Percentiles rank a stretch among this genome's conserved stretches.
Evolutionary conservation across 2,113 vertebrate genomes (phyloP).

Genomic region (Mola mola): DNA sequence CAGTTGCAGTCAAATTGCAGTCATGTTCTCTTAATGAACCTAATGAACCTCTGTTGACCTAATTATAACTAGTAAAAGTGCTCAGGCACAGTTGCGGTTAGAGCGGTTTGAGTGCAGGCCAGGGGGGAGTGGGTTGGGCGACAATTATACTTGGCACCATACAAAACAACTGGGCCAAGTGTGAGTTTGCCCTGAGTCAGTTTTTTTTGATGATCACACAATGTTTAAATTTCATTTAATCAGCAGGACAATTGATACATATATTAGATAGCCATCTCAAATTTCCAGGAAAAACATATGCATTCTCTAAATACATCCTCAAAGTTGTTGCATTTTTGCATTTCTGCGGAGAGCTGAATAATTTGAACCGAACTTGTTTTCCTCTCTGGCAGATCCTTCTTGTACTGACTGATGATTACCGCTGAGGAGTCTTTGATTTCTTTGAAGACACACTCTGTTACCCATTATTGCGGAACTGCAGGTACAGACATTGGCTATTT

Average conservation of each 20-base stretch:
- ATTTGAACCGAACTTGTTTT: slow-evolving; percentile 9
- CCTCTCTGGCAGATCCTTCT: slow-evolving; percentile 44
- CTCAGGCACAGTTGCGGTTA: too few species aligned
- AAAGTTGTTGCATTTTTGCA: neutral
- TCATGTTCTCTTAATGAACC: too few species aligned
- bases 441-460: slow-evolving; percentile 23
- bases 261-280: neutral
- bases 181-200: too few species aligned
- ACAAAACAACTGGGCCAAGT: too few species aligned
- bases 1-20: too few species aligned
- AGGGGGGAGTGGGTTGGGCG: too few species aligned
- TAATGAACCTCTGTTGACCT: too few species aligned
- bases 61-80: too few species aligned
- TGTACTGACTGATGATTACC: slow-evolving; percentile 31
- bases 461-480: slow-evolving; percentile 38
- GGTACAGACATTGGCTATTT: slow-evolving; percentile 36
- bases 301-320: too few species aligned
- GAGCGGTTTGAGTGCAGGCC: too few species aligned
- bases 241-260: neutral
- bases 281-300: neutral
- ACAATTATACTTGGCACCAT: too few species aligned
- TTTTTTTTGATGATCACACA: neutral
- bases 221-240: neutral
- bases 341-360: neutral
- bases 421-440: slow-evolving; percentile 31